These are phyloP conservation scores for Morbakka virulenta DNA, from an alignment of 30 jellyfish, hydroid and myxozoan genomes.

Conservation along the genomic window DNA sequence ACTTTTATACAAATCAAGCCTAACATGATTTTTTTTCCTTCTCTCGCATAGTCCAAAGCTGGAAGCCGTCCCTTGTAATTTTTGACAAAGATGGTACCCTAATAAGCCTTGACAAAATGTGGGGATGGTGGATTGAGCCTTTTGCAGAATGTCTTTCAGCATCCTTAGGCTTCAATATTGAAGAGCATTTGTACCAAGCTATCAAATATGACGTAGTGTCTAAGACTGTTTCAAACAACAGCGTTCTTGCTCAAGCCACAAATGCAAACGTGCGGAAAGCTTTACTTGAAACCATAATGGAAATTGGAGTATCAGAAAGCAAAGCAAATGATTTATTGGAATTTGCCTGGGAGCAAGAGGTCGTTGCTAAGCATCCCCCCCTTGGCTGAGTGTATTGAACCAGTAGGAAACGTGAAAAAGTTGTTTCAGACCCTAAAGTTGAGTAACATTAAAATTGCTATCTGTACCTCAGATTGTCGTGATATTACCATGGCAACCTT, in stretches of 20 bases:
- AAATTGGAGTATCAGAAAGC: neutral
- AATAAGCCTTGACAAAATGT: neutral
- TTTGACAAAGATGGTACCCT: conserved; percentile 10
- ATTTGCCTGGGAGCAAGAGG: neutral
- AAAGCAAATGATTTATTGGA: neutral
- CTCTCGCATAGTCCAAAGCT: no score
- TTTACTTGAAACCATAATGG: neutral
- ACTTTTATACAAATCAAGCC: no score
- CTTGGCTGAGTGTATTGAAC: neutral
- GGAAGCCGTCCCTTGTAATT: neutral
- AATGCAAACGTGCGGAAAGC: neutral
- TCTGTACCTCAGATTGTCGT: conserved; percentile 9
- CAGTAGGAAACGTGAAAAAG: neutral
- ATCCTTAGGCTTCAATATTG: neutral
- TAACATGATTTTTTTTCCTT: no score
- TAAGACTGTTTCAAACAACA: neutral
- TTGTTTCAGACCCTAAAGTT: neutral
- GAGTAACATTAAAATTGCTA: neutral
- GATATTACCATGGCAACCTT: neutral
- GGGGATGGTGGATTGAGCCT: neutral
- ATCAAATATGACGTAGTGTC: neutral
- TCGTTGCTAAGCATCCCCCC: neutral
- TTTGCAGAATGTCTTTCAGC: neutral
- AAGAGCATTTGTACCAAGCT: neutral
- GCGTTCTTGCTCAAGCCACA: neutral